A percentile compares a stretch with the other conserved stretches of the same genome.
Conservation (phyloP, 2,797 vertebrate genomes). For the Gymnothorax reevesii region DNA sequence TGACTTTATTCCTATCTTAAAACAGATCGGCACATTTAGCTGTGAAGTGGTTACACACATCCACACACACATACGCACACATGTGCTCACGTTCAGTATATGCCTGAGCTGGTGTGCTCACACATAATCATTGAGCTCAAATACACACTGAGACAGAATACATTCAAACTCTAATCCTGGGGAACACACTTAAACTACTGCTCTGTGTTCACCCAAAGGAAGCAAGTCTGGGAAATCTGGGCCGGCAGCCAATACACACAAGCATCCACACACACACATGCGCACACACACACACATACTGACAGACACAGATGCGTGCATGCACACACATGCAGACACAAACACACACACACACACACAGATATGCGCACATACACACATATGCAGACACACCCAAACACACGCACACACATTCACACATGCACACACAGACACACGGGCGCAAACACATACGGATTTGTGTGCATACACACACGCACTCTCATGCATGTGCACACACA, state of each 20-base stretch:
- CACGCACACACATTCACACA: too few relatives aligned
- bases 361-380: too few relatives aligned
- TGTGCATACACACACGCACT: too few relatives aligned
- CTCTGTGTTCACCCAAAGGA: constrained; percentile 65
- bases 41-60: background rate
- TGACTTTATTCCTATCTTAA: background rate
- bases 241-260: constrained; percentile 55
- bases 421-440: too few relatives aligned
- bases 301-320: background rate
- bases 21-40: background rate
- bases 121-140: constrained; percentile 46
- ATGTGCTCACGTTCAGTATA: too few relatives aligned
- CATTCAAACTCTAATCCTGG: constrained; percentile 48
- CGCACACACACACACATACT: constrained; percentile 25
- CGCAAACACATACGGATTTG: too few relatives aligned
- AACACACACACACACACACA: too few relatives aligned
- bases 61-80: background rate
- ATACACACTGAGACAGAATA: constrained; percentile 41
- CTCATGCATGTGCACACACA: too few relatives aligned
- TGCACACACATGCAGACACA: too few relatives aligned
- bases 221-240: constrained; percentile 55
- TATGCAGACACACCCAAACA: too few relatives aligned
- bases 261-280: constrained; percentile 25
- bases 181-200: constrained; percentile 66
- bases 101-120: background rate